These are phyloP conservation scores for Ephestia elutella DNA, from an alignment of 1,140 invertebrate species.

Conservation along the genomic window DNA sequence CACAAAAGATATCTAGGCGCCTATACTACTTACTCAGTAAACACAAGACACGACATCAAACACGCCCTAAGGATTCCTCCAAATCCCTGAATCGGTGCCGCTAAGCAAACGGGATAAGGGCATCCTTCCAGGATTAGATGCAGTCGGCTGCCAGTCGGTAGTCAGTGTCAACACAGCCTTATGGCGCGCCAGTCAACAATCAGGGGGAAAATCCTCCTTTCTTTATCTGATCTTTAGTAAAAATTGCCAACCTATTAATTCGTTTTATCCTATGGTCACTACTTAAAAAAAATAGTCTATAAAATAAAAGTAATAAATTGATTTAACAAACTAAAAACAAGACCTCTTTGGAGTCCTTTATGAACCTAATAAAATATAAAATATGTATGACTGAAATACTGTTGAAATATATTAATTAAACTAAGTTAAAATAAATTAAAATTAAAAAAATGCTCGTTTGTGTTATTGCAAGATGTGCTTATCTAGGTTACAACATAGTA, in stretches of 20 bases:
- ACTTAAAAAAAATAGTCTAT: not conserved
- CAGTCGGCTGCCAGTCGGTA: conserved; percentile 1
- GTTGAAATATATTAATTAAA: not conserved
- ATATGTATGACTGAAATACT: not conserved
- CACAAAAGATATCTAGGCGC: too few species aligned
- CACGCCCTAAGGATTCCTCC: not conserved
- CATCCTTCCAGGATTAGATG: not conserved
- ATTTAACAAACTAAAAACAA: too few species aligned
- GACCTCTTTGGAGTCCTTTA: too few species aligned
- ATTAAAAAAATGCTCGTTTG: too few species aligned
- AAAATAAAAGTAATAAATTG: not conserved
- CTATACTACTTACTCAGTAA: not conserved
- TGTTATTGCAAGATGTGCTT: too few species aligned
- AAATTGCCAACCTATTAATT: too few species aligned
- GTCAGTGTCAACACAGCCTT: not conserved
- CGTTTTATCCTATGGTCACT: too few species aligned
- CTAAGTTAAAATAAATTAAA: not conserved
- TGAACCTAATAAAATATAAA: too few species aligned
- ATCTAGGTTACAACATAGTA: too few species aligned
- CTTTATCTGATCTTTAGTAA: too few species aligned
- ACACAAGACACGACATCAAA: not conserved
- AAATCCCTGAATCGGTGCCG: conserved; percentile 7
- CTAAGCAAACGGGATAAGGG: conserved; percentile 9
- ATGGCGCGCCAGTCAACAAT: not conserved
- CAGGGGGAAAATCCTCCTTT: too few species aligned